Evolutionary conservation across 1,140 invertebrate genomes (phyloP).

Genomic region (Drosophila bipectinata): DNA sequence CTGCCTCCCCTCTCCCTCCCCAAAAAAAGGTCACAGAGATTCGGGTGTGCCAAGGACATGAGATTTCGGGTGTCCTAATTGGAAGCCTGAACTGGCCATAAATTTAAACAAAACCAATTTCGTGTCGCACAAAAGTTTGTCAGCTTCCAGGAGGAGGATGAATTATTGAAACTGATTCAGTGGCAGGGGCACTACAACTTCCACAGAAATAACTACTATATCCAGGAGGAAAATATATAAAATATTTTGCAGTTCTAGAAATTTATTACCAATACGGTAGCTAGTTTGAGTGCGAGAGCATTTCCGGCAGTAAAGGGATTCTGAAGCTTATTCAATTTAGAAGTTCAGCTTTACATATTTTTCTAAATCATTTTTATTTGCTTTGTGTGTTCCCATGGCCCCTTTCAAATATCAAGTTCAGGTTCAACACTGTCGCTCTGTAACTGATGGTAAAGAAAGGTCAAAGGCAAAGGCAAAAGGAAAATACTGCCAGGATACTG

Average conservation of each 20-base stretch:
- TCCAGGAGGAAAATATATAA: background rate
- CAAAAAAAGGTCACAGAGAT: background rate
- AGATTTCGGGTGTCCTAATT: conserved; percentile 21
- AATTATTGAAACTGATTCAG: conserved; percentile 31
- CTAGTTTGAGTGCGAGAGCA: background rate
- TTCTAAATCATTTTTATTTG: conserved; percentile 5
- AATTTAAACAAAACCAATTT: conserved; percentile 50
- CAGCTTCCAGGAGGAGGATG: conserved; percentile 21
- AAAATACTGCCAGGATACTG: background rate
- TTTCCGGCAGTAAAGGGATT: background rate
- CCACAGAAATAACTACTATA: conserved; percentile 1
- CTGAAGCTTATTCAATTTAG: background rate
- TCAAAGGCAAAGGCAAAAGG: conserved; percentile 18
- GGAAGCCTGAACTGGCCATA: conserved; percentile 34
- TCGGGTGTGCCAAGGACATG: background rate
- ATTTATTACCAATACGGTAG: conserved; percentile 6
- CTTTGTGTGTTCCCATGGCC: background rate
- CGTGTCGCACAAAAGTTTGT: conserved; percentile 34
- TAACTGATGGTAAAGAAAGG: conserved; percentile 13
- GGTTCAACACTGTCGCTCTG: background rate
- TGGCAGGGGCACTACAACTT: conserved; percentile 9
- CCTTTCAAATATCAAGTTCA: conserved; percentile 4
- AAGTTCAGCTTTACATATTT: background rate
- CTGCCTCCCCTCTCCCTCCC: background rate
- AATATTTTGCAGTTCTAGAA: conserved; percentile 7